Conservation (phyloP, 2,888 invertebrate species). For the Drosophila tripunctata region DNA sequence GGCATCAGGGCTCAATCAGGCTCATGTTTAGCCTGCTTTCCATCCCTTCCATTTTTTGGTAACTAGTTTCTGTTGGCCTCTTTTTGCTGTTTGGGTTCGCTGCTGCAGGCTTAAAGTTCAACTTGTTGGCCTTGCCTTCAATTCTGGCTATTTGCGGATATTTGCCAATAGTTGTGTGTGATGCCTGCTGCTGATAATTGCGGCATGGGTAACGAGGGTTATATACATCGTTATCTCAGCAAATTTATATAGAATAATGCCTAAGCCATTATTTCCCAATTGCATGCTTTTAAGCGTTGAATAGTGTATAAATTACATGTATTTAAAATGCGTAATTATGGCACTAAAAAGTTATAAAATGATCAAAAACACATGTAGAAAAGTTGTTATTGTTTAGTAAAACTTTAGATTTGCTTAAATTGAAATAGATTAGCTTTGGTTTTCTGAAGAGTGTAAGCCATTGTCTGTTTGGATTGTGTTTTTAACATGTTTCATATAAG, state of each 20-base stretch:
- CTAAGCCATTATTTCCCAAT: slow-evolving; percentile 28
- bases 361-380: too few species aligned
- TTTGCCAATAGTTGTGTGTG: slow-evolving; percentile 43
- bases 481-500: too few species aligned
- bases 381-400: too few species aligned
- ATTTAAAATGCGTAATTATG: too few species aligned
- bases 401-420: not conserved
- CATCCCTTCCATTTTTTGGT: not conserved
- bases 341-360: too few species aligned
- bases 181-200: slow-evolving; percentile 49
- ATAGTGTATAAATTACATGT: too few species aligned
- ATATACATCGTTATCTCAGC: not conserved
- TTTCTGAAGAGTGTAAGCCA: not conserved
- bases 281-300: too few species aligned
- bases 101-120: slow-evolving; percentile 30
- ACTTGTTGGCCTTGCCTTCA: slow-evolving; percentile 22
- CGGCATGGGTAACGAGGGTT: slow-evolving; percentile 29
- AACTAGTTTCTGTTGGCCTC: slow-evolving; percentile 44
- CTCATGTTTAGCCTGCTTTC: slow-evolving; percentile 28
- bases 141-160: slow-evolving; percentile 22
- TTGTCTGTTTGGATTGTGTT: not conserved
- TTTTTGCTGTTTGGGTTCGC: slow-evolving; percentile 24
- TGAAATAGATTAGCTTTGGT: not conserved
- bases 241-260: not conserved
- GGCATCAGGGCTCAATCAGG: slow-evolving; percentile 51